phyloP scores from a whole-genome alignment of 2,888 invertebrate genomes.

The Lomographa bimaculata region DNA sequence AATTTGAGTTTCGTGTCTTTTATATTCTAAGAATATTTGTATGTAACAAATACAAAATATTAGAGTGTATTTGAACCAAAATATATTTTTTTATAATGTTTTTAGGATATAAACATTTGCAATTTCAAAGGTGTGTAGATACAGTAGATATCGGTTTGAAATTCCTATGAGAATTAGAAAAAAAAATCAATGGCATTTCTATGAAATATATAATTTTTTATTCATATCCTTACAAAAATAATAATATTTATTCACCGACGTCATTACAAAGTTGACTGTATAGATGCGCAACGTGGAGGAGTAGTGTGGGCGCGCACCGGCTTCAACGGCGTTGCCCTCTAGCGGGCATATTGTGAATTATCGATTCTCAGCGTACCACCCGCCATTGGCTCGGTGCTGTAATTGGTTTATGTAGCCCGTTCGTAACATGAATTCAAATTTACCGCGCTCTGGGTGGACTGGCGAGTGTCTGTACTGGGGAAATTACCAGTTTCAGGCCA shows the following conservation, averaged over 20 bases:
- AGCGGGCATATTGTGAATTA: slow-evolving; percentile 80
- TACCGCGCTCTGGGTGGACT: slow-evolving; percentile 55
- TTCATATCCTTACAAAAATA: background rate
- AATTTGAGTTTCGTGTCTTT: background rate
- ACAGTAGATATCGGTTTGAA: too few species aligned
- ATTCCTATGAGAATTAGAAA: too few species aligned
- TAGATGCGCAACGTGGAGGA: slow-evolving; percentile 78
- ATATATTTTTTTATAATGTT: too few species aligned
- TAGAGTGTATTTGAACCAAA: too few species aligned
- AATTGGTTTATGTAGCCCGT: slow-evolving; percentile 80
- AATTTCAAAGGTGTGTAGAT: too few species aligned
- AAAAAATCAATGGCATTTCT: too few species aligned
- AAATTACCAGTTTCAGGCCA: slow-evolving; percentile 55
- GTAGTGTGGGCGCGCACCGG: slow-evolving; percentile 77
- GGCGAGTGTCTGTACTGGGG: slow-evolving; percentile 43
- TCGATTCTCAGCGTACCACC: slow-evolving; percentile 74
- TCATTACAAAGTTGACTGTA: slow-evolving; percentile 58
- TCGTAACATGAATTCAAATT: slow-evolving; percentile 82
- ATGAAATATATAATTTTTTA: too few species aligned
- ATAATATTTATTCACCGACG: slow-evolving; percentile 35
- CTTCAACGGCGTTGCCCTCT: slow-evolving; percentile 73
- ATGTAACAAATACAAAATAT: too few species aligned
- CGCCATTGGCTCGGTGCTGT: slow-evolving; percentile 75
- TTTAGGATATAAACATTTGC: too few species aligned
- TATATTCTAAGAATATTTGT: background rate